These are phyloP conservation scores for Bombus cullumanus DNA, from an alignment of 1,140 invertebrate genomes.

Conservation along the genomic window DNA sequence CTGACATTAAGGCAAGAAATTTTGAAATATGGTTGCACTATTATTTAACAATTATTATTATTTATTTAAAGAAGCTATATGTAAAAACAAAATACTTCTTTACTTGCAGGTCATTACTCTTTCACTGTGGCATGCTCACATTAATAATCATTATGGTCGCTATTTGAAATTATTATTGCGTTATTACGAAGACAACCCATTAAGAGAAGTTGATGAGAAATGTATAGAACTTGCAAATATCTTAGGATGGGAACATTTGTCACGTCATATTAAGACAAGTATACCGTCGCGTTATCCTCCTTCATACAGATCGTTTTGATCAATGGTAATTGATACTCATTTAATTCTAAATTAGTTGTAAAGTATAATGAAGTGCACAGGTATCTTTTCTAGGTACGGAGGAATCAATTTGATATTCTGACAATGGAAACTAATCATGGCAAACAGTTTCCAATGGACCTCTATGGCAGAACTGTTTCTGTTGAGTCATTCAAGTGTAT, in stretches of 20 bases:
- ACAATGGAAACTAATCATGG: constrained; percentile 51
- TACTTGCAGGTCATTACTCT: constrained; percentile 87
- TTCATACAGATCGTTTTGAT: constrained; percentile 86
- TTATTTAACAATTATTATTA: constrained; percentile 23
- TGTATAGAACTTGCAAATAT: constrained; percentile 86
- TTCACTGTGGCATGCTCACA: constrained; percentile 91
- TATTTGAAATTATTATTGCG: constrained; percentile 90
- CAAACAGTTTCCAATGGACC: constrained; percentile 50
- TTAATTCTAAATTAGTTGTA: background rate
- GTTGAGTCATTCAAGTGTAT: constrained; percentile 52
- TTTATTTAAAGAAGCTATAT: constrained; percentile 8
- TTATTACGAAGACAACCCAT: constrained; percentile 90
- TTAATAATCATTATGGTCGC: constrained; percentile 90
- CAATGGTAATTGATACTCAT: constrained; percentile 56
- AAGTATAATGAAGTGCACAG: background rate
- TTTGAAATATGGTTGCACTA: constrained; percentile 84
- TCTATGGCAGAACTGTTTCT: constrained; percentile 51
- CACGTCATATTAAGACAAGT: constrained; percentile 82
- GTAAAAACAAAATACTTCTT: constrained; percentile 1
- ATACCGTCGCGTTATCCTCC: constrained; percentile 87
- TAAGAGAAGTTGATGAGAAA: constrained; percentile 89
- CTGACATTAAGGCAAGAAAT: constrained; percentile 88
- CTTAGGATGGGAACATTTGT: constrained; percentile 88
- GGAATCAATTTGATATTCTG: constrained; percentile 23
- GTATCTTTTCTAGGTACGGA: constrained; percentile 41